phyloP scores from a whole-genome alignment of 2,113 vertebrate genomes.

The Illadopsis cleaveri region DNA sequence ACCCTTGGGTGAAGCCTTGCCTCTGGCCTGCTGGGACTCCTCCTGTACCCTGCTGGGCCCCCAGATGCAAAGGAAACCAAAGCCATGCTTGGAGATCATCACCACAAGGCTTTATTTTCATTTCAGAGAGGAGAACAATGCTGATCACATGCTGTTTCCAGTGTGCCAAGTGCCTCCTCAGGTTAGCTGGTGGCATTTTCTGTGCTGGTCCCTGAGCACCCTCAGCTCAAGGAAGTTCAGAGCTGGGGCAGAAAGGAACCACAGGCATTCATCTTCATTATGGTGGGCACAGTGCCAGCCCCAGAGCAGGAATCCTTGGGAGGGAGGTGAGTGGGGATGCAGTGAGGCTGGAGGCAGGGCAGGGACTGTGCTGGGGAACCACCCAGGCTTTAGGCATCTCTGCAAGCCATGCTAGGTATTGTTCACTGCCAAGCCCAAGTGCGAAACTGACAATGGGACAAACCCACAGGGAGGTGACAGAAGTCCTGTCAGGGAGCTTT shows the following conservation, averaged over 20 bases:
- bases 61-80: not conserved
- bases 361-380: not conserved
- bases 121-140: not conserved
- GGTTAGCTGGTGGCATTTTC: not conserved
- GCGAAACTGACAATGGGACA: not conserved
- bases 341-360: not conserved
- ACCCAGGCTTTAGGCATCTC: rapidly evolving
- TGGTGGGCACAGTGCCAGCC: not conserved
- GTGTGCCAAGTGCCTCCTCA: not conserved
- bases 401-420: rapidly evolving
- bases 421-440: rapidly evolving
- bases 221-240: not conserved
- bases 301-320: rapidly evolving
- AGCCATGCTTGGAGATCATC: rapidly evolving
- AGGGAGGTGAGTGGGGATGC: rapidly evolving
- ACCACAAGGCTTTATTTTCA: not conserved
- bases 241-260: not conserved
- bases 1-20: not conserved
- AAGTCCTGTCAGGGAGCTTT: rapidly evolving
- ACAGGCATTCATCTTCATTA: not conserved
- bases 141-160: rapidly evolving
- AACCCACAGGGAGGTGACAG: not conserved
- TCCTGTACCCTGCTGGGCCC: rapidly evolving
- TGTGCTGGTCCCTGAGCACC: not conserved
- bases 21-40: not conserved